phyloP scores from a whole-genome alignment of 2,113 vertebrate genomes.

The Sander lucioperca region DNA sequence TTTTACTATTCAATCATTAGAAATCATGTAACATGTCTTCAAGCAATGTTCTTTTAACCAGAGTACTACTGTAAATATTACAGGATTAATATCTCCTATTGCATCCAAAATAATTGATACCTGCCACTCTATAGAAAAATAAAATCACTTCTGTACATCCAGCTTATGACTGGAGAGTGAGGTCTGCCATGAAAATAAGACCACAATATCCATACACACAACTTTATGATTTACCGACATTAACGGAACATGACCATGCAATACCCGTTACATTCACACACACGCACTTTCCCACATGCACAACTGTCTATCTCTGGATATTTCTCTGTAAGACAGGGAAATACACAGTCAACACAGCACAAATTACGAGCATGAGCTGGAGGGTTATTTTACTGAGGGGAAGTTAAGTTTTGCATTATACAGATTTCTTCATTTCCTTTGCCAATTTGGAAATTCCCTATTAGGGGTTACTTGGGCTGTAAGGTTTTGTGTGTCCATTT shows the following conservation, averaged over 20 bases:
- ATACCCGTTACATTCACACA: slow-evolving; percentile 3
- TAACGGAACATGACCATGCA: slow-evolving; percentile 36
- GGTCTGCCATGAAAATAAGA: slow-evolving; percentile 52
- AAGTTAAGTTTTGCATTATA: slow-evolving; percentile 25
- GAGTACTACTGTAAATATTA: slow-evolving; percentile 74
- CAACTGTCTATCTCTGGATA: background rate
- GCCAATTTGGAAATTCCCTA: background rate
- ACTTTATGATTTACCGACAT: slow-evolving; percentile 14
- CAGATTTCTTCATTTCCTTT: slow-evolving; percentile 25
- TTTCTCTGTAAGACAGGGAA: background rate
- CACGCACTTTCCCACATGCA: background rate
- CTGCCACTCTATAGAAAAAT: slow-evolving; percentile 74
- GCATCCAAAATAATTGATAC: slow-evolving; percentile 56
- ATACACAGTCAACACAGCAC: slow-evolving; percentile 20
- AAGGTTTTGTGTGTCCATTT: background rate
- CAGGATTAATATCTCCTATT: slow-evolving; percentile 65
- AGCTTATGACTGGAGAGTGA: slow-evolving; percentile 49
- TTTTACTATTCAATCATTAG: background rate
- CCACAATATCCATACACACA: slow-evolving; percentile 19
- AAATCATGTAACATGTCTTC: slow-evolving; percentile 38
- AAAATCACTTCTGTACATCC: slow-evolving; percentile 70
- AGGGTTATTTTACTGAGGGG: slow-evolving; percentile 1
- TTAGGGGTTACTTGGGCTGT: background rate
- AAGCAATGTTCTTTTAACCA: slow-evolving; percentile 25
- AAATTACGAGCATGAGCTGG: slow-evolving; percentile 21